Conservation (phyloP, 2,888 invertebrate genomes). For the Stenichneumon culpator region DNA sequence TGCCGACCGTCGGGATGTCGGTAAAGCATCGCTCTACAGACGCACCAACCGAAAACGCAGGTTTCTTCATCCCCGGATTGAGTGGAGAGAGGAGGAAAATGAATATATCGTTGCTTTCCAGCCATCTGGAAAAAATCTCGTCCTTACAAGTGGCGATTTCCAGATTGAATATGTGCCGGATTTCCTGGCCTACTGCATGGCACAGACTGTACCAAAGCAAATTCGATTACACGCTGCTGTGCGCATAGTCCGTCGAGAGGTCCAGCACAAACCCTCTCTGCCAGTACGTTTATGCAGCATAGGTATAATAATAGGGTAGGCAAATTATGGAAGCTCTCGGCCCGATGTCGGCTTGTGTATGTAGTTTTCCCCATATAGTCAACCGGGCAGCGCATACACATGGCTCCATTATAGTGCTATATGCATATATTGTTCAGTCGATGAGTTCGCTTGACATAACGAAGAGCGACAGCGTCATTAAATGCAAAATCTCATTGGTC, state of each 20-base stretch:
- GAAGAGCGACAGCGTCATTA: conserved; percentile 65
- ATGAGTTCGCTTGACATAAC: conserved; percentile 59
- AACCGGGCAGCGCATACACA: conserved; percentile 14
- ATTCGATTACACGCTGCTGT: conserved; percentile 60
- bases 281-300: conserved; percentile 16
- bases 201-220: conserved; percentile 30
- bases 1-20: conserved; percentile 66
- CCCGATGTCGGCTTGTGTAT: conserved; percentile 28
- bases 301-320: conserved; percentile 31
- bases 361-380: conserved; percentile 31
- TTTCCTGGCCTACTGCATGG: conserved; percentile 21
- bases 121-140: conserved; percentile 2
- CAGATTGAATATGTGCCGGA: conserved; percentile 34
- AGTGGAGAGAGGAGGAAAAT: not conserved
- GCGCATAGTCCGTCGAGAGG: conserved; percentile 50
- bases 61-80: conserved; percentile 33
- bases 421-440: conserved; percentile 41
- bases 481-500: conserved; percentile 57
- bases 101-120: conserved; percentile 2
- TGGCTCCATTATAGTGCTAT: conserved; percentile 12
- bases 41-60: conserved; percentile 52
- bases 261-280: conserved; percentile 21
- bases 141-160: conserved; percentile 18
- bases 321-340: conserved; percentile 60
- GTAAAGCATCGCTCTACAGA: conserved; percentile 61